phyloP scores from a whole-genome alignment of 1,140 invertebrate species.

The Tetragonula clypearis region DNA sequence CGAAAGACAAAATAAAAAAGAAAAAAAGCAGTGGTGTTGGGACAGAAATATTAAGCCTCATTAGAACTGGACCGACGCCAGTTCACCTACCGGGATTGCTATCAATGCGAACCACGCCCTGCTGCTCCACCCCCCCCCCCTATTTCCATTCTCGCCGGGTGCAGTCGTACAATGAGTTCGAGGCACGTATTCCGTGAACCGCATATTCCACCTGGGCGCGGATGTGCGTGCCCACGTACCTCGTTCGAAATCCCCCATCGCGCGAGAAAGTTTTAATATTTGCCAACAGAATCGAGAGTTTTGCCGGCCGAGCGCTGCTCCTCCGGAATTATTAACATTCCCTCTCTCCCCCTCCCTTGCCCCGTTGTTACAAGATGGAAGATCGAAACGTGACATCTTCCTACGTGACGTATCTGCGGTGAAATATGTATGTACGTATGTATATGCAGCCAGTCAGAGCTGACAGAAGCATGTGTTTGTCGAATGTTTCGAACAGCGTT shows the following conservation, averaged over 20 bases:
- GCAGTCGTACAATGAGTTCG: constrained; percentile 27
- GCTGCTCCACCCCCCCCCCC: constrained; percentile 30
- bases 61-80: constrained; percentile 74
- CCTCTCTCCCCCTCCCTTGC: too few relatives aligned
- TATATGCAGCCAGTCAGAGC: too few relatives aligned
- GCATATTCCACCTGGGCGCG: constrained; percentile 15
- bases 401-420: too few relatives aligned
- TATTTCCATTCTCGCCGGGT: constrained; percentile 53
- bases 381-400: neutral
- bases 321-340: constrained; percentile 27
- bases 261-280: constrained; percentile 38
- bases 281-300: constrained; percentile 9
- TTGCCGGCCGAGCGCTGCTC: neutral
- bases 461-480: too few relatives aligned
- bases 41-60: constrained; percentile 77
- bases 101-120: constrained; percentile 60
- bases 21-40: constrained; percentile 69
- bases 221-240: neutral
- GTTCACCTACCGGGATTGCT: constrained; percentile 61
- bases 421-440: too few relatives aligned
- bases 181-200: constrained; percentile 30
- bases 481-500: too few relatives aligned
- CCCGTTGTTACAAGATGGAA: neutral
- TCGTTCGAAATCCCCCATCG: constrained; percentile 3
- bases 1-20: constrained; percentile 6